These are phyloP conservation scores for Holothuria scabra DNA, from an alignment of 53 echinoderm and acorn worm genomes.

Conservation along the genomic window DNA sequence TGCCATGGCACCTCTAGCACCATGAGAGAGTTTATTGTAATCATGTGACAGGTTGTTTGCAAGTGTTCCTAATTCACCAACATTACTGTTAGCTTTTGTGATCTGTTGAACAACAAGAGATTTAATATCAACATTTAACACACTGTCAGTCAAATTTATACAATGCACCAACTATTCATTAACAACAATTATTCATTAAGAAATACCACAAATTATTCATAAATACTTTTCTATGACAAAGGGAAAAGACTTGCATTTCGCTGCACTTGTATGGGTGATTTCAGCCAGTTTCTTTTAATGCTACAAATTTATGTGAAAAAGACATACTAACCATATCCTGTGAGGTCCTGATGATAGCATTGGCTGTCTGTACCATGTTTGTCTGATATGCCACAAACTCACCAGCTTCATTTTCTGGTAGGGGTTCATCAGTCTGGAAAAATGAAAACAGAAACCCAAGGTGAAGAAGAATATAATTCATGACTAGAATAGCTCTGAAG, in stretches of 20 bases:
- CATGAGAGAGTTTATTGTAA: constrained; percentile 78
- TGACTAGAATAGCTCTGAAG: too few species aligned
- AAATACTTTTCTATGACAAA: too few species aligned
- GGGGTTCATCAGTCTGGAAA: constrained; percentile 78
- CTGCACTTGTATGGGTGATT: too few species aligned
- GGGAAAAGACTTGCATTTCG: too few species aligned
- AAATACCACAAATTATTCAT: too few species aligned
- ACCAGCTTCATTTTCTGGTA: constrained; percentile 85
- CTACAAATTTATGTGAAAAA: too few species aligned
- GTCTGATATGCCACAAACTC: constrained; percentile 99
- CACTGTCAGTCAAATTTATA: too few species aligned
- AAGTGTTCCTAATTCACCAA: constrained; percentile 85
- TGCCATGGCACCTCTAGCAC: constrained; percentile 84
- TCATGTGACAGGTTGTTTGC: constrained; percentile 92
- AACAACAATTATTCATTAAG: too few species aligned
- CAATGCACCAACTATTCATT: too few species aligned
- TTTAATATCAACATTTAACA: too few species aligned
- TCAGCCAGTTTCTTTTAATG: too few species aligned
- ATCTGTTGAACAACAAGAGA: constrained; percentile 50
- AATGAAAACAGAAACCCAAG: constrained; percentile 14
- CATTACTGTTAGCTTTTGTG: constrained; percentile 89
- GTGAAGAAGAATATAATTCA: neutral
- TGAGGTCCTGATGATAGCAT: constrained; percentile 86
- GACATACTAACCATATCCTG: constrained; percentile 79
- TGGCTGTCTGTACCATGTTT: constrained; percentile 87